phyloP scores from a whole-genome alignment of 2,797 vertebrate species.

The Acipenser ruthenus region DNA sequence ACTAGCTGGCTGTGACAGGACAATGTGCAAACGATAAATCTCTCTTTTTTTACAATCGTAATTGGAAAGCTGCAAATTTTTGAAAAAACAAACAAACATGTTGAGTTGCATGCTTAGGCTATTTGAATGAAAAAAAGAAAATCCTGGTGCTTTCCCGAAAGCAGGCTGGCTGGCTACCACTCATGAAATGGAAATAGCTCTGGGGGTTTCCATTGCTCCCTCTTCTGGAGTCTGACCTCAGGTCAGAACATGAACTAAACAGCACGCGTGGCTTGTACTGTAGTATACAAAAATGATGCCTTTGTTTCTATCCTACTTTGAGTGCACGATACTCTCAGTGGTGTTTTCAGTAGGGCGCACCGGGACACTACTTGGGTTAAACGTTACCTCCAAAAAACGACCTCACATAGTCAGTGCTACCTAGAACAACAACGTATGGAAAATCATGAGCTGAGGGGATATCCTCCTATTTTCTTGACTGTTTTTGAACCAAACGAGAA shows the following conservation, averaged over 20 bases:
- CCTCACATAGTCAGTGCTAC: no score
- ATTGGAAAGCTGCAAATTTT: background rate
- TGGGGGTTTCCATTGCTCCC: constrained; percentile 19
- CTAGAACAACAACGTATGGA: no score
- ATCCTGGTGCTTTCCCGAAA: constrained; percentile 25
- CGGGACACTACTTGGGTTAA: no score
- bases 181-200: constrained; percentile 39
- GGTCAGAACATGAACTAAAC: constrained; percentile 18
- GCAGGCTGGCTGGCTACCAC: constrained; percentile 27
- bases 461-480: no score
- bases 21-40: constrained; percentile 40
- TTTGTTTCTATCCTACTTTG: no score
- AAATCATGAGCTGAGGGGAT: no score
- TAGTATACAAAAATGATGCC: background rate
- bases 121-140: constrained; percentile 20
- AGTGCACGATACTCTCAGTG: no score
- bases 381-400: no score
- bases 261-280: constrained; percentile 20
- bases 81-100: background rate
- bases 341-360: no score
- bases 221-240: background rate
- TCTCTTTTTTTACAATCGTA: constrained; percentile 18
- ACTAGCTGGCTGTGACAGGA: constrained; percentile 27
- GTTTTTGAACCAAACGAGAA: no score
- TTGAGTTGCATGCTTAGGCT: background rate